Evolutionary conservation across 2,888 invertebrate genomes (phyloP).

Genomic region (Lissocephala sabroskyi): DNA sequence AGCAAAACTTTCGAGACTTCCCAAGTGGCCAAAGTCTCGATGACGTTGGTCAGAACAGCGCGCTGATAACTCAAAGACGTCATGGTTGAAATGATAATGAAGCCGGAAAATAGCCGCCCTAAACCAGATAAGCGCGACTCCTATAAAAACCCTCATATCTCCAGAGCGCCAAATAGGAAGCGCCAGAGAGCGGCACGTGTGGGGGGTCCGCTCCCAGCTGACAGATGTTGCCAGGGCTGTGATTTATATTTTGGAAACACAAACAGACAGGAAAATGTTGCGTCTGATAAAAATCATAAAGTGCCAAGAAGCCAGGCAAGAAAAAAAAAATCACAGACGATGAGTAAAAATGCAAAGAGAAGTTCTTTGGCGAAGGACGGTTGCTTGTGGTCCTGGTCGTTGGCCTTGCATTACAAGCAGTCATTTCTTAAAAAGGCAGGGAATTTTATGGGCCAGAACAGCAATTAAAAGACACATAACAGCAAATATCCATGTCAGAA

Average conservation of each 20-base stretch:
- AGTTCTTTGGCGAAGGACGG: no score
- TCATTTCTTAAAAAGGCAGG: constrained; percentile 45
- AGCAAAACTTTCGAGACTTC: neutral
- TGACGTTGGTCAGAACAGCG: constrained; percentile 33
- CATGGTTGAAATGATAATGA: constrained; percentile 26
- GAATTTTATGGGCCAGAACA: constrained; percentile 44
- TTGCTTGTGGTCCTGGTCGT: no score
- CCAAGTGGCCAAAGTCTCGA: constrained; percentile 1
- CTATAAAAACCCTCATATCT: no score
- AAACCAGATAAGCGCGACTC: no score
- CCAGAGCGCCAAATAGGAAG: no score
- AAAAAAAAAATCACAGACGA: neutral
- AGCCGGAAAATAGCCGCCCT: neutral
- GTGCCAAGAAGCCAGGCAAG: neutral
- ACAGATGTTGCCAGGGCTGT: constrained; percentile 6
- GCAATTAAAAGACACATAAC: constrained; percentile 67
- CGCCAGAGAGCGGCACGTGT: no score
- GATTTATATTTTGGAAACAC: constrained; percentile 7
- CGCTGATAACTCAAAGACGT: constrained; percentile 32
- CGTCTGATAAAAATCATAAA: constrained; percentile 57
- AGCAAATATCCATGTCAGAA: constrained; percentile 61
- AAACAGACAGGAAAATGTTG: constrained; percentile 26
- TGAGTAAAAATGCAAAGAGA: no score
- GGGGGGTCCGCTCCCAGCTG: neutral
- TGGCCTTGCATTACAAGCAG: constrained; percentile 53